A percentile compares a stretch with the other conserved stretches of the same genome.
Conservation (phyloP, 2,888 invertebrate species). For the Zele albiditarsus region DNA sequence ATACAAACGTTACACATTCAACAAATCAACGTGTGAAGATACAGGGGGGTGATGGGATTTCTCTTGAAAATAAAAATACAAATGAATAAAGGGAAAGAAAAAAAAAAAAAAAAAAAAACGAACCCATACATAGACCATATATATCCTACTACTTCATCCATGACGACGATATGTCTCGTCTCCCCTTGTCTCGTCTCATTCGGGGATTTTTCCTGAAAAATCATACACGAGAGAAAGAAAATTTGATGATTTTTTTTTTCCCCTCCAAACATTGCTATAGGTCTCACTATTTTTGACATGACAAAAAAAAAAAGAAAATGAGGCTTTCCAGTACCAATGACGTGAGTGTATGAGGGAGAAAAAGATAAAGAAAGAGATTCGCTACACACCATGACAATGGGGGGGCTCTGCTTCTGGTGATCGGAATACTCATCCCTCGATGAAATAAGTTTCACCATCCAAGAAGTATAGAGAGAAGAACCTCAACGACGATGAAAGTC, state of each 20-base stretch:
- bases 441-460: background rate
- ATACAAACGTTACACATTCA: background rate
- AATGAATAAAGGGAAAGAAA: background rate
- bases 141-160: constrained; percentile 27
- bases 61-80: constrained; percentile 39
- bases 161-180: constrained; percentile 5
- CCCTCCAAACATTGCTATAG: constrained; percentile 2
- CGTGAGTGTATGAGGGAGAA: background rate
- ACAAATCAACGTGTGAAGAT: constrained; percentile 25
- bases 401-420: background rate
- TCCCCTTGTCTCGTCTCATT: constrained; percentile 6
- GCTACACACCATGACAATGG: constrained; percentile 24
- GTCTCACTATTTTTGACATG: background rate
- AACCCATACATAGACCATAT: too few species aligned
- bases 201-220: constrained; percentile 13
- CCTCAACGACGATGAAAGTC: constrained; percentile 24
- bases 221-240: constrained; percentile 10
- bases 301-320: background rate
- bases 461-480: background rate
- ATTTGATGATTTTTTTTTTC: constrained; percentile 4
- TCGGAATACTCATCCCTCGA: background rate
- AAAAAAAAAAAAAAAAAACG: too few species aligned
- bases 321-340: background rate
- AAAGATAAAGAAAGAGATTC: constrained; percentile 14
- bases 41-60: background rate